These are phyloP conservation scores for Mycetomoellerius zeteki DNA, from an alignment of 1,140 invertebrate species.

Conservation along the genomic window DNA sequence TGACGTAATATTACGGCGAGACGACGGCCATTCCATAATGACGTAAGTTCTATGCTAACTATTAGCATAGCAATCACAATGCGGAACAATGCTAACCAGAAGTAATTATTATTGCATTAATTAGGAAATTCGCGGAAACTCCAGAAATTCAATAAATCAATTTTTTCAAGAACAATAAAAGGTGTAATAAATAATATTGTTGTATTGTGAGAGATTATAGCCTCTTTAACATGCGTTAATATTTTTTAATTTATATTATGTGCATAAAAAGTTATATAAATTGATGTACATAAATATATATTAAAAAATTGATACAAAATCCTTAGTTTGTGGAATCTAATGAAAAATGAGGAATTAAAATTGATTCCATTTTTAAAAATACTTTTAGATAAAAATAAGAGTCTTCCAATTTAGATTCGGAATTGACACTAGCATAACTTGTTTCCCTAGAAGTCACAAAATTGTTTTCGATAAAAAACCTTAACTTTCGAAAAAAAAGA, in stretches of 20 bases:
- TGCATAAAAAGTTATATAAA: background rate
- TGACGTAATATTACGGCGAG: slow-evolving; percentile 1
- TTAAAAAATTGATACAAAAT: background rate
- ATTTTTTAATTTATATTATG: background rate
- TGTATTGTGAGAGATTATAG: background rate
- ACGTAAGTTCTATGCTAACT: background rate
- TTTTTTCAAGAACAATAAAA: background rate
- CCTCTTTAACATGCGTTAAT: background rate
- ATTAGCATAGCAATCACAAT: background rate
- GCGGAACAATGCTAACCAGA: background rate
- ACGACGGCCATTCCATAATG: background rate
- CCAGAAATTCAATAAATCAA: background rate
- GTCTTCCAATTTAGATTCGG: too few relatives aligned
- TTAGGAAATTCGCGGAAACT: background rate
- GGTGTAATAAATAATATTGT: background rate
- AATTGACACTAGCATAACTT: too few relatives aligned
- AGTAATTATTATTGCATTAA: background rate
- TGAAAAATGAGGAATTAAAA: too few relatives aligned
- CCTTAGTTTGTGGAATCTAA: too few relatives aligned
- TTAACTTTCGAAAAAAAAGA: background rate
- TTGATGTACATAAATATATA: background rate
- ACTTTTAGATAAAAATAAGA: too few relatives aligned
- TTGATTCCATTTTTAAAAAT: too few relatives aligned
- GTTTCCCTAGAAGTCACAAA: too few relatives aligned
- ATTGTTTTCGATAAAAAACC: background rate